These are phyloP conservation scores for Perognathus longimembris DNA, from an alignment of 2,113 vertebrate species.

Conservation along the genomic window DNA sequence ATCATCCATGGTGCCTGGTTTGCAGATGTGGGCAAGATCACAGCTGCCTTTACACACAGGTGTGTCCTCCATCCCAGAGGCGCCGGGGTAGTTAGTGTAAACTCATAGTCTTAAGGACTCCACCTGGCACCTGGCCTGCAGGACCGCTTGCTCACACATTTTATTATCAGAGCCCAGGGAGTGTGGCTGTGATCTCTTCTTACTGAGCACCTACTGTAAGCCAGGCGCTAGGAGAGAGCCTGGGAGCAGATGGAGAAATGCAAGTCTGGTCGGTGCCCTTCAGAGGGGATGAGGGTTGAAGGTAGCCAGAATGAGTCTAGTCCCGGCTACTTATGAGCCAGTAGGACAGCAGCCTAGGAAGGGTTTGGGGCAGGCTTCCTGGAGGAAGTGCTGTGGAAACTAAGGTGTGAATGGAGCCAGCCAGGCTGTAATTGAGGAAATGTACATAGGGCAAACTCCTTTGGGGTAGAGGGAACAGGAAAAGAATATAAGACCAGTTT, in stretches of 20 bases:
- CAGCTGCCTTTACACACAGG: fast-evolving
- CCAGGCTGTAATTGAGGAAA: background rate
- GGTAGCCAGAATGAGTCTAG: background rate
- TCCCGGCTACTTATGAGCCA: fast-evolving
- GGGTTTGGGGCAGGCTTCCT: background rate
- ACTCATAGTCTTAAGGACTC: background rate
- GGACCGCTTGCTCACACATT: background rate
- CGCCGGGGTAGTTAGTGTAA: background rate
- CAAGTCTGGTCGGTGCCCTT: background rate
- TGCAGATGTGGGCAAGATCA: background rate
- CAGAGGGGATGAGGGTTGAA: background rate
- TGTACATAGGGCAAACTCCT: background rate
- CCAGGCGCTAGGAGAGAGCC: background rate
- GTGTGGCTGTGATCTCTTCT: background rate
- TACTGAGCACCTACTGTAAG: background rate
- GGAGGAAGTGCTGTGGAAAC: background rate
- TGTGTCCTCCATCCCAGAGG: background rate
- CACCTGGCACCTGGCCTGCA: background rate
- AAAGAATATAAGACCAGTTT: background rate
- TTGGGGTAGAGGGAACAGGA: background rate
- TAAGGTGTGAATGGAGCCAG: background rate
- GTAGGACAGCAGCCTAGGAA: background rate
- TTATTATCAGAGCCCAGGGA: fast-evolving
- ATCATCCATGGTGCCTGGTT: too few relatives aligned
- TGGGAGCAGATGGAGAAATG: background rate